Base-by-base conservation (phyloP, 2,888 invertebrate genomes). In the Epirrita christyi region DNA sequence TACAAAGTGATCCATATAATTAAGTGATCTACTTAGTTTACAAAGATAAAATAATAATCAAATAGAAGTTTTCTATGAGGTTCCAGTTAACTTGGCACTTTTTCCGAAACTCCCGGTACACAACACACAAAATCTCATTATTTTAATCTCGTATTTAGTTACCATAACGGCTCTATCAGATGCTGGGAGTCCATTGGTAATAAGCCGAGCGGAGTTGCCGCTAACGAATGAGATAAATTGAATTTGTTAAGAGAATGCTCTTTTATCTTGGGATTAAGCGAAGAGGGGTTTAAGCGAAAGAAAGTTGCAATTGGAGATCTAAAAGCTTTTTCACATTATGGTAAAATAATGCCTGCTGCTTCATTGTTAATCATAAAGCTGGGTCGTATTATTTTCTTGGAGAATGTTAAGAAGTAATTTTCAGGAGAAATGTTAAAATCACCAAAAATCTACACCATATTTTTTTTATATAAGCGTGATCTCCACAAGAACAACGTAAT, bases 211-310 rank as follows among this genome's bases (percentile, higher is more conserved):
- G 55, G 56, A 63, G 48, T 56, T 44, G 44, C 32, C 59, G 57
- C 71, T 74, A 77, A 80, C 76, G 76, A 81, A 76, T 72, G 67
- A 59, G 64, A 71, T 64, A 70, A 79, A 82, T 77, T 79, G 70
- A 72, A 77, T 81, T 80, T 72, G 72, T 72, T 64, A 70, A 64
- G 71, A 71, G 70, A 76, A 72, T 74, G 73, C 68, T 59, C 61
- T 49, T 49, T 67, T 59, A 60, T 44, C 45, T 29, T 27, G 61
- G 73, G 70, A 53, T 38, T 36, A 70, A 68, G 61, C 42, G 48
- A 13, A 21, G 54, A 55, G 52, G 41, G 41, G 11, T 34, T 55
- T 54, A 53, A 46, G 36, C 27, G 37, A 36, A 43, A 50, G 47
- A 49, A 61, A 55, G 43, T 48, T 63, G 60, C 55, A 60, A 62